These are phyloP conservation scores for Andrena cerasifolii DNA, from an alignment of 1,140 invertebrate genomes.

Conservation along the genomic window DNA sequence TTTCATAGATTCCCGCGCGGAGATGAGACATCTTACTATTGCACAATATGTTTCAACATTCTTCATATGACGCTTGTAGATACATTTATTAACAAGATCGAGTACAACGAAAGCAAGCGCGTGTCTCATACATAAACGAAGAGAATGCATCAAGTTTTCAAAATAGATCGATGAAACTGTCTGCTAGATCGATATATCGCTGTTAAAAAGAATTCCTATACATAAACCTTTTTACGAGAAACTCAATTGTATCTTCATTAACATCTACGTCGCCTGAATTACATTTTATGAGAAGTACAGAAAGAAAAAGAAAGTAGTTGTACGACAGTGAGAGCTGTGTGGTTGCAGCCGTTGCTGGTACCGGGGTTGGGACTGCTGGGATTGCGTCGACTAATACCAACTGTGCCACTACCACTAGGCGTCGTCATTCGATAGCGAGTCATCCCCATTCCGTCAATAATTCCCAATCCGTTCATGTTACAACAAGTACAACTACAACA, in stretches of 20 bases:
- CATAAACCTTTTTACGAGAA: too few relatives aligned
- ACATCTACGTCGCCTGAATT: neutral
- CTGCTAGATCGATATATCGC: neutral
- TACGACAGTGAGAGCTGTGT: slow-evolving; percentile 76
- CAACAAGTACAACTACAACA: slow-evolving; percentile 71
- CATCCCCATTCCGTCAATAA: slow-evolving; percentile 80
- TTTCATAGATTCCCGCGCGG: neutral
- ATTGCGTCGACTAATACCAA: slow-evolving; percentile 77
- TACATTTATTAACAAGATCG: slow-evolving; percentile 1
- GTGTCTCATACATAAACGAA: neutral
- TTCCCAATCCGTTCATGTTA: slow-evolving; percentile 78
- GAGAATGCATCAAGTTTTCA: neutral
- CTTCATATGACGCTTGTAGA: neutral
- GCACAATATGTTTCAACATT: slow-evolving; percentile 39
- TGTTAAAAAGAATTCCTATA: neutral
- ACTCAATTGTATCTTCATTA: neutral
- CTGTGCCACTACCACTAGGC: slow-evolving; percentile 77
- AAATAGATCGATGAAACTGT: neutral
- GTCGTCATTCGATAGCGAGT: slow-evolving; percentile 81
- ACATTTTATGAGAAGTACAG: slow-evolving; percentile 13
- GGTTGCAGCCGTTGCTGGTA: slow-evolving; percentile 79
- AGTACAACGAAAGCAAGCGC: slow-evolving; percentile 9
- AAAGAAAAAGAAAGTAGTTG: slow-evolving; percentile 49
- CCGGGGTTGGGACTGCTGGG: slow-evolving; percentile 76
- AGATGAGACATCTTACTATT: slow-evolving; percentile 26